These are phyloP conservation scores for Hemiscyllium ocellatum DNA, from an alignment of 2,113 vertebrate species.

Conservation along the genomic window DNA sequence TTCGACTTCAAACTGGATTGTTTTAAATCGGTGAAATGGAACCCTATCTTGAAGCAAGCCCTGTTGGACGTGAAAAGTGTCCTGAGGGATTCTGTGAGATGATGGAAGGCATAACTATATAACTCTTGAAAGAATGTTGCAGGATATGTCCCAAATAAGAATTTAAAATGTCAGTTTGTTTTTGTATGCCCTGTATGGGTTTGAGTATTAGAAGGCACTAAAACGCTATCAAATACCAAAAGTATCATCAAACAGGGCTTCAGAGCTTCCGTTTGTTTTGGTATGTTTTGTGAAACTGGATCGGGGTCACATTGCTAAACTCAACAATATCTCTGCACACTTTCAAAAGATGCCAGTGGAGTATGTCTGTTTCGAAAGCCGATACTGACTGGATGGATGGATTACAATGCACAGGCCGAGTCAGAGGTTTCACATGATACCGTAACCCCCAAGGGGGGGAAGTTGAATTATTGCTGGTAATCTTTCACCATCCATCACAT, in stretches of 20 bases:
- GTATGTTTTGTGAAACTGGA: neutral
- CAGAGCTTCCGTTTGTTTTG: neutral
- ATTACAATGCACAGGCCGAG: neutral
- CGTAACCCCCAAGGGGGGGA: neutral
- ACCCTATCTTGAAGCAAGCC: neutral
- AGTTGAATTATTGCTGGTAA: slow-evolving; percentile 22
- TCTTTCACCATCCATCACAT: neutral
- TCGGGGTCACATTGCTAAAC: neutral
- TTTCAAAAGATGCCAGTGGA: neutral
- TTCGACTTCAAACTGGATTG: neutral
- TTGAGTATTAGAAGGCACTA: neutral
- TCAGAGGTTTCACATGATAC: neutral
- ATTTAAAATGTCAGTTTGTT: neutral
- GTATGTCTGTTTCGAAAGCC: neutral
- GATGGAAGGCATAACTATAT: slow-evolving; percentile 21
- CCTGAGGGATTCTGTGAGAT: neutral
- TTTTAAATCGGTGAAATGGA: slow-evolving; percentile 13
- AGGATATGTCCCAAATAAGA: neutral
- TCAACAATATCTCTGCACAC: neutral
- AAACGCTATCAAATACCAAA: neutral
- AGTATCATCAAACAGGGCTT: neutral
- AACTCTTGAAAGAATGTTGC: neutral
- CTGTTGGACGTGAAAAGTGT: neutral
- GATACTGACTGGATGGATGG: neutral
- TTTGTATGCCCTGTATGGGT: neutral